Evolutionary conservation across 2,888 invertebrate species (phyloP).

Genomic region (Protophormia terraenovae): DNA sequence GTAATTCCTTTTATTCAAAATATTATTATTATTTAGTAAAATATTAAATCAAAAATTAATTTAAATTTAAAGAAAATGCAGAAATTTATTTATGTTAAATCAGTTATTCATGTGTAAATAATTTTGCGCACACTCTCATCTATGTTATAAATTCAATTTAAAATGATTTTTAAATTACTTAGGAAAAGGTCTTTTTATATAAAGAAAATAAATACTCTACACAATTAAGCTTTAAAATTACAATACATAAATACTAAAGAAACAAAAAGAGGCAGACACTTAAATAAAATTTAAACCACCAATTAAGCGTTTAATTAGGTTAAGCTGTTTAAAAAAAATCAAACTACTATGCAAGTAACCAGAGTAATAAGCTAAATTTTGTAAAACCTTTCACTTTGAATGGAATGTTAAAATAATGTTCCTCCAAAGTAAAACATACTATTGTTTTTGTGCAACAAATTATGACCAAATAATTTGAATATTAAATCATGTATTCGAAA

Average conservation of each 20-base stretch:
- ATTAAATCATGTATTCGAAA: not conserved
- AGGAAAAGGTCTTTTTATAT: slow-evolving; percentile 7
- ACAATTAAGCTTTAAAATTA: not conserved
- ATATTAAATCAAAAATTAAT: slow-evolving; percentile 19
- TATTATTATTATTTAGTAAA: not conserved
- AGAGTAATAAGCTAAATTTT: slow-evolving; percentile 14
- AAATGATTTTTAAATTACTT: slow-evolving; percentile 33
- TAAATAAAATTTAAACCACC: slow-evolving; percentile 39
- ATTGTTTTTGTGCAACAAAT: slow-evolving; percentile 48
- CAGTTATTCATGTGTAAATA: slow-evolving; percentile 50
- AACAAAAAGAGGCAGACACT: not conserved
- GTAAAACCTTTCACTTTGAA: slow-evolving; percentile 59
- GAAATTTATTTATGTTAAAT: slow-evolving; percentile 39
- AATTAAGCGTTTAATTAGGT: slow-evolving; percentile 64
- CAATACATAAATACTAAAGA: not conserved
- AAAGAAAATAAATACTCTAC: not conserved
- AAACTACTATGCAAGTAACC: not conserved
- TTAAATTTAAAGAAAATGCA: slow-evolving; percentile 49
- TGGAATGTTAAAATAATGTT: slow-evolving; percentile 51
- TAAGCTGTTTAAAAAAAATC: slow-evolving; percentile 43
- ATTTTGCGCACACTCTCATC: slow-evolving; percentile 24
- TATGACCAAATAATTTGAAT: slow-evolving; percentile 49
- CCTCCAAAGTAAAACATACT: slow-evolving; percentile 17
- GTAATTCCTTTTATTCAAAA: no score
- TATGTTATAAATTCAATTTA: slow-evolving; percentile 11